A percentile compares a stretch with the other conserved stretches of the same genome.
phyloP scores from a whole-genome alignment of 1,140 invertebrate genomes.

The Drosophila sulfurigaster region DNA sequence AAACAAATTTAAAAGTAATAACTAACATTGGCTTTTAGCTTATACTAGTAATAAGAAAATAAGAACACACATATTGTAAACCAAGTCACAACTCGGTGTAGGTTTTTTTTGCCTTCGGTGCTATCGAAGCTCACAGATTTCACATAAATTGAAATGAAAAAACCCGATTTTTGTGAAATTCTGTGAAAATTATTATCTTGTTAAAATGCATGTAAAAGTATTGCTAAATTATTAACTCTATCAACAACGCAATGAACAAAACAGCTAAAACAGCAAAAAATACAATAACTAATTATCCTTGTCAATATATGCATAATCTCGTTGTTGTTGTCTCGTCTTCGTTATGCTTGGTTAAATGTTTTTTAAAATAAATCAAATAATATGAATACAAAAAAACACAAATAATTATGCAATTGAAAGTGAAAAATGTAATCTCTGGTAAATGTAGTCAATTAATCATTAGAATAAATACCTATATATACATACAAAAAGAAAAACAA shows the following conservation, averaged over 20 bases:
- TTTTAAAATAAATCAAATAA: conserved; percentile 47
- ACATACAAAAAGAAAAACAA: not conserved
- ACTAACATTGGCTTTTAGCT: conserved; percentile 70
- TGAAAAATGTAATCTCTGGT: conserved; percentile 74
- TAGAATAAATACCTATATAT: conserved; percentile 50
- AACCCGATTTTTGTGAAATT: not conserved
- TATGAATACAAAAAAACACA: conserved; percentile 38
- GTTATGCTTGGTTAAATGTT: conserved; percentile 57
- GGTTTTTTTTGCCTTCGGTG: conserved; percentile 42
- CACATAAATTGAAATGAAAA: conserved; percentile 14
- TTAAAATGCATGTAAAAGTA: conserved; percentile 43
- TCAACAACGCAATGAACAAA: conserved; percentile 43
- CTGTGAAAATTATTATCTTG: conserved; percentile 7
- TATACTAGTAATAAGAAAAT: conserved; percentile 55
- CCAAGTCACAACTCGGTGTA: conserved; percentile 31
- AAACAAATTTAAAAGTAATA: conserved; percentile 36
- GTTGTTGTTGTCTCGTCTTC: conserved; percentile 63
- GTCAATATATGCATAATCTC: conserved; percentile 75
- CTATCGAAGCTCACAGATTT: conserved; percentile 48
- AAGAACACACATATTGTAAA: conserved; percentile 34
- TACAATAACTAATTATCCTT: conserved; percentile 51
- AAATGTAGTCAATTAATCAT: conserved; percentile 79
- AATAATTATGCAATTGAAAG: conserved; percentile 40
- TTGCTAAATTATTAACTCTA: conserved; percentile 47
- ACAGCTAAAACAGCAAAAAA: conserved; percentile 29